phyloP scores from a whole-genome alignment of 2,797 vertebrate genomes.

The Novumbra hubbsi region DNA sequence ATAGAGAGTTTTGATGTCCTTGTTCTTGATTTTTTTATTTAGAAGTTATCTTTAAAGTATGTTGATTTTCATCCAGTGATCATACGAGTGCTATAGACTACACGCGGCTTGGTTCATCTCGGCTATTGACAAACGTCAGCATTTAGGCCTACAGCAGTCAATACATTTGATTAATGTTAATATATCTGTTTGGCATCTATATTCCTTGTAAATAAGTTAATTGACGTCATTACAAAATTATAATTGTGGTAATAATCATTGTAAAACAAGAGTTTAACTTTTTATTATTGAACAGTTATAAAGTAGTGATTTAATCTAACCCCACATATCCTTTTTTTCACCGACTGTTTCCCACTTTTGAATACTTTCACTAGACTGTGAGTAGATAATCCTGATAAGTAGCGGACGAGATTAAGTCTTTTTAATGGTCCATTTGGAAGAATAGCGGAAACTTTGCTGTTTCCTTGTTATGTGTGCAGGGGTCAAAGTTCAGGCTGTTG shows the following conservation, averaged over 20 bases:
- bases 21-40: background rate
- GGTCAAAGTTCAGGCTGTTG: slow-evolving; percentile 56
- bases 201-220: background rate
- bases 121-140: background rate
- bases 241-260: background rate
- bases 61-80: background rate
- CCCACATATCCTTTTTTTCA: background rate
- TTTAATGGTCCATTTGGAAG: slow-evolving; percentile 7
- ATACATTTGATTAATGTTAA: background rate
- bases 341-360: background rate
- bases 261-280: background rate
- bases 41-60: background rate
- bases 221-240: background rate
- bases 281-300: background rate
- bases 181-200: background rate
- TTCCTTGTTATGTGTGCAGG: slow-evolving; percentile 32
- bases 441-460: slow-evolving; percentile 14
- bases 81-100: background rate
- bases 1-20: background rate
- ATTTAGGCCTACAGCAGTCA: background rate
- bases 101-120: background rate
- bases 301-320: background rate
- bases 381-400: slow-evolving; percentile 60
- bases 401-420: slow-evolving; percentile 54
- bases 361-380: background rate